Conservation (phyloP, 2,113 vertebrate species). For the Pseudorasbora parva region DNA sequence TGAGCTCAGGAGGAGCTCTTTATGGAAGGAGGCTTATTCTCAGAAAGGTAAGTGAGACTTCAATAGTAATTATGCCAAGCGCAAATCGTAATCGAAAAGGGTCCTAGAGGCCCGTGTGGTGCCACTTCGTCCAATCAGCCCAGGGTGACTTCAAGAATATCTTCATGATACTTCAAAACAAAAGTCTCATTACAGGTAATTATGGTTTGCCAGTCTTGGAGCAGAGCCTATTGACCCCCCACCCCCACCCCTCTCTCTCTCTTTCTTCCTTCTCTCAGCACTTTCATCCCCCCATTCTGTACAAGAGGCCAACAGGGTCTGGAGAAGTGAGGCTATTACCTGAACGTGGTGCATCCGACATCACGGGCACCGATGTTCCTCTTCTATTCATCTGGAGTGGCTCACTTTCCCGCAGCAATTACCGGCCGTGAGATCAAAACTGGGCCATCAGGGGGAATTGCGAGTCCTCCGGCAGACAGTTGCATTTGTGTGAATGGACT, state of each 20-base stretch:
- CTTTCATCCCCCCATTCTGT: slow-evolving; percentile 85
- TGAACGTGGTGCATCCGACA: slow-evolving; percentile 67
- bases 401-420: slow-evolving; percentile 80
- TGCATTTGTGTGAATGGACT: slow-evolving; percentile 43
- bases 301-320: slow-evolving; percentile 68
- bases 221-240: slow-evolving; percentile 55
- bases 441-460: slow-evolving; percentile 68
- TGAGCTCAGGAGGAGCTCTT: slow-evolving; percentile 79
- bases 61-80: slow-evolving; percentile 95
- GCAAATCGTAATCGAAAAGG: slow-evolving; percentile 79
- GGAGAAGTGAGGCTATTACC: slow-evolving; percentile 71
- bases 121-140: slow-evolving; percentile 80
- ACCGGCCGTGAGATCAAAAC: slow-evolving; percentile 77
- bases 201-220: slow-evolving; percentile 84
- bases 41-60: slow-evolving; percentile 85
- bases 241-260: slow-evolving; percentile 7
- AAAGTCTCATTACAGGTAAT: slow-evolving; percentile 96
- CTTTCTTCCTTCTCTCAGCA: slow-evolving; percentile 65
- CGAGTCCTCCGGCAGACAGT: slow-evolving; percentile 43
- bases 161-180: slow-evolving; percentile 90
- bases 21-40: slow-evolving; percentile 77
- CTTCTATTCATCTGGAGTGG: slow-evolving; percentile 81
- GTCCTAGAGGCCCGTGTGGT: slow-evolving; percentile 75
- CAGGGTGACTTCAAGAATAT: slow-evolving; percentile 89
- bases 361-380: slow-evolving; percentile 72